Percentiles rank a stretch among this genome's conserved stretches.
Conservation (phyloP, 1,140 invertebrate species). For the Drosophila neocordata region DNA sequence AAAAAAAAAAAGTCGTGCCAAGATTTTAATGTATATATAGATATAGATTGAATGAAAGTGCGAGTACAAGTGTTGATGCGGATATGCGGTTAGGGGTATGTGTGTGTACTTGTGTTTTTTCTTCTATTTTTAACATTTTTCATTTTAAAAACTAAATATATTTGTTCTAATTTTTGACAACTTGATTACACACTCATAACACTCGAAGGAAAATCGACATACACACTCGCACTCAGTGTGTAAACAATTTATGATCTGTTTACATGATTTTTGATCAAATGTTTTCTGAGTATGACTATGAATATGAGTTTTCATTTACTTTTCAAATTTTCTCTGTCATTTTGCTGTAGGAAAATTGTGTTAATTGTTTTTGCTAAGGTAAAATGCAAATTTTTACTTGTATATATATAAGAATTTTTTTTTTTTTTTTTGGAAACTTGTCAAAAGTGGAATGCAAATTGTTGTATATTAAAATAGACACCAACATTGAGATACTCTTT, state of each 20-base stretch:
- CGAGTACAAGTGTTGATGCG: neutral
- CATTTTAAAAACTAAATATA: conserved; percentile 3
- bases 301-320: neutral
- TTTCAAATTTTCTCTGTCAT: conserved; percentile 23
- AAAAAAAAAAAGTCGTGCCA: neutral
- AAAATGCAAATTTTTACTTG: conserved; percentile 13
- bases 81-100: neutral
- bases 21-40: neutral
- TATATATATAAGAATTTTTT: conserved; percentile 3
- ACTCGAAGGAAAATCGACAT: neutral
- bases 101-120: no score
- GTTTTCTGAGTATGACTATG: neutral
- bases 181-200: conserved; percentile 22
- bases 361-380: conserved; percentile 49
- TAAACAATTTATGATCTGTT: conserved; percentile 33
- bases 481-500: no score
- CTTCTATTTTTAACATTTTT: conserved; percentile 6
- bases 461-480: conserved; percentile 28
- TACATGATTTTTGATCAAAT: conserved; percentile 13
- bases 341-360: conserved; percentile 26
- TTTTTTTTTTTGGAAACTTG: conserved; percentile 53
- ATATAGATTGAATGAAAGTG: neutral
- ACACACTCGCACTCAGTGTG: neutral
- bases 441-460: conserved; percentile 32
- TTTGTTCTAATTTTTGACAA: conserved; percentile 42